Evolutionary conservation across 2,888 invertebrate genomes (phyloP), one percentile per base, ranked within the genome.

Genomic region (Diabrotica balteata): DNA sequence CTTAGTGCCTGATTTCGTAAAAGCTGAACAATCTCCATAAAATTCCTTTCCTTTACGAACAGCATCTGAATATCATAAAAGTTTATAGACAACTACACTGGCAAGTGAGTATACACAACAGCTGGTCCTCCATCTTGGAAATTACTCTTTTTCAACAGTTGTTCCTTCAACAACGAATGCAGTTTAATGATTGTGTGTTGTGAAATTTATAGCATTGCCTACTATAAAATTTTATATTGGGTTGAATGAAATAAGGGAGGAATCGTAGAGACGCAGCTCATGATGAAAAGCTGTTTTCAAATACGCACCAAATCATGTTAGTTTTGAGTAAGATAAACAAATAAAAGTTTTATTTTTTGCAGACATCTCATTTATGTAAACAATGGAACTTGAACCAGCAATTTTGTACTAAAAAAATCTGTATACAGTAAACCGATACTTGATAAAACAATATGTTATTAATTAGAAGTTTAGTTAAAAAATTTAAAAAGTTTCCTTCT

Each of bases 151-250:
- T 63, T 63, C 58, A 67, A 68, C 68, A 68, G 65, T 69, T 69
- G 63, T 63, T 69, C 49, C 59, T 45, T 63, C 59, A 50, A 64
- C 47, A 66, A 65, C 58, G 62, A 68, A 69, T 66, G 62, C 66
- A 63, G 62, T 69, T 69, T 66, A 66, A 69, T 69, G 69, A 69
- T 69, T 59, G 69, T 63, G 54, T 63, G 59, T 69, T 59, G 69
- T 58, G 66, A 69, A 68, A 69, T 69, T 69, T 69, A 69, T 63
- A 54, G 59, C 54, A 55, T 49, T 43, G 44, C 45, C 50, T 64
- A 64, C 58, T 65, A 57, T 59, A 70, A 70, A 70, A 66, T 70
- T 60, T 50, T 65, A 51, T 62, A 59, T 50, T 44, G 67, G 63
- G 64, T 60, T 43, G 60, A 47, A 43, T 49, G 54, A 22, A 8